Conservation (phyloP, 2,888 invertebrate genomes). For the Leptinotarsa haldemani region DNA sequence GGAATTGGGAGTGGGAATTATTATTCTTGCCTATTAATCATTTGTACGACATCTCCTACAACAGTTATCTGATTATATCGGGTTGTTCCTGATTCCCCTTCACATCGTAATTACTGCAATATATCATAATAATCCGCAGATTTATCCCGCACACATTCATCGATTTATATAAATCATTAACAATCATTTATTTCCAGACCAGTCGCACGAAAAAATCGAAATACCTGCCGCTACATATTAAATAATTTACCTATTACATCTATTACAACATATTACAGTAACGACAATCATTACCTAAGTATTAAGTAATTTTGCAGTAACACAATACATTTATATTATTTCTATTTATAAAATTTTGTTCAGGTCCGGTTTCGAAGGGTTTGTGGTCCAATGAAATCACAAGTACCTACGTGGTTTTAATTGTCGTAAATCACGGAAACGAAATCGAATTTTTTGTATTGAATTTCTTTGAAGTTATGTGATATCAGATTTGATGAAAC, state of each 20-base stretch:
- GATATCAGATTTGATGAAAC: no score
- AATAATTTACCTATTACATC: conserved; percentile 23
- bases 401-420: not conserved
- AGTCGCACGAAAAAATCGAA: conserved; percentile 20
- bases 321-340: conserved; percentile 21
- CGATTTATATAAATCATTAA: conserved; percentile 27
- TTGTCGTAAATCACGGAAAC: no score
- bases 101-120: conserved; percentile 18
- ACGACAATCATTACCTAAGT: conserved; percentile 35
- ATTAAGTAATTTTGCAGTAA: conserved; percentile 37
- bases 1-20: conserved; percentile 6
- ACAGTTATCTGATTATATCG: conserved; percentile 17
- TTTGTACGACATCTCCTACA: conserved; percentile 15
- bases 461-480: no score
- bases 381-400: not conserved
- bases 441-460: no score
- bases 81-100: conserved; percentile 16
- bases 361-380: conserved; percentile 1
- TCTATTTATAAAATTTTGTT: conserved; percentile 28
- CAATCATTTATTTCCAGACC: conserved; percentile 22
- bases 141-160: conserved; percentile 23
- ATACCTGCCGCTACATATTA: conserved; percentile 27
- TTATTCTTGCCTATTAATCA: conserved; percentile 11
- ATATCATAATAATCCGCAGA: conserved; percentile 27
- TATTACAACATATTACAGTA: conserved; percentile 34